Evolutionary conservation across 2,888 invertebrate genomes (phyloP), one percentile per base, ranked within the genome.

Genomic region (Tenthredo amoena): DNA sequence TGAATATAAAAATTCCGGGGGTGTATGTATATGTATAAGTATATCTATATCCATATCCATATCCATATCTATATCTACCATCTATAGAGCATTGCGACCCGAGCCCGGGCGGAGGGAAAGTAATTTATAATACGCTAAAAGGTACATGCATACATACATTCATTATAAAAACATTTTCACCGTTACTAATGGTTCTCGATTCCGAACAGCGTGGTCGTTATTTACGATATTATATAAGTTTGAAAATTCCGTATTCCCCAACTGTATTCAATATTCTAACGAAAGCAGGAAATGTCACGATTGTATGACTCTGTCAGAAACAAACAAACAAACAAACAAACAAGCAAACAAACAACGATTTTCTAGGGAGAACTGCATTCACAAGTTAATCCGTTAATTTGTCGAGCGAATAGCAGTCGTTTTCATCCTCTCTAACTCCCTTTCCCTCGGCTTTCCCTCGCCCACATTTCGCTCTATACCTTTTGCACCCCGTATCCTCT

Each of bases 351-450:
- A 31, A 34, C 68, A 34, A 68, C 34, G 68, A 68, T 68, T 68
- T 31, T 34, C 15, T 68, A 18, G 31, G 18, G 68, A 68, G 68
- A 34, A 34, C 26, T 68, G 68, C 68, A 68, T 81, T 81, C 81
- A 43, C 72, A 62, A 81, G 58, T 62, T 81, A 37, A 81, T 81
- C 62, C 81, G 58, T 81, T 58, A 81, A 81, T 81, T 62, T 81
- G 58, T 81, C 62, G 81, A 50, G 50, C 31, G 77, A 77, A 77
- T 77, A 50, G 47, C 47, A 40, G 40, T 37, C 72, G 40, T 72
- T 34, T 72, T 72, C 72, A 34, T 37, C 9, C 72, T 37, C 72
- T 21, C 37, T 15, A 26, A 31, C 21, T 31, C 15, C 7, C 65
- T 26, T 26, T 12, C 26, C 2, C 31, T 21, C 65, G 12, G 43